Evolutionary conservation across 2,113 vertebrate species (phyloP).

Genomic region (Leptocoma aspasia): DNA sequence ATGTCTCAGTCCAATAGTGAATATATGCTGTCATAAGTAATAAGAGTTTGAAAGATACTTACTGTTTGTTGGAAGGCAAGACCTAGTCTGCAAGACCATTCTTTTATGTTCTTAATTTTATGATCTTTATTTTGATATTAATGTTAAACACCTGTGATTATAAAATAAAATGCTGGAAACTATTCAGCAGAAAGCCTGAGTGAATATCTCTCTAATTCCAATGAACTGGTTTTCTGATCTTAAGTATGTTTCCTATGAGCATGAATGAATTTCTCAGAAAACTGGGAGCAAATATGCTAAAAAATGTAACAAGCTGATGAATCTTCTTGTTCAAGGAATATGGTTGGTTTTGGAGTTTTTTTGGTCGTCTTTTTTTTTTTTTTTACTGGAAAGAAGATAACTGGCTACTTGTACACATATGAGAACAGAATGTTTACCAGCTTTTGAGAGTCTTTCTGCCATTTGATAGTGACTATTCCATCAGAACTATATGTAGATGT

Average conservation of each 20-base stretch:
- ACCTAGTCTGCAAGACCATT: background rate
- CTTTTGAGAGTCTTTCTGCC: background rate
- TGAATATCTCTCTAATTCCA: background rate
- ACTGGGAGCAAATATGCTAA: background rate
- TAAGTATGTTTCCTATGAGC: background rate
- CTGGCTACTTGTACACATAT: background rate
- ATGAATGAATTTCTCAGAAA: background rate
- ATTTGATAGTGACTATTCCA: background rate
- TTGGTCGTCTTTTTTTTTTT: background rate
- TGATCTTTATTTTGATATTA: background rate
- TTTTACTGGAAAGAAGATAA: background rate
- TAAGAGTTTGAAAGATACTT: background rate
- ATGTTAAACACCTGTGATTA: background rate
- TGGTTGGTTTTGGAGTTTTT: background rate
- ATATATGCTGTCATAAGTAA: background rate
- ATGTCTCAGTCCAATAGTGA: background rate
- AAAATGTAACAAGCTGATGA: background rate
- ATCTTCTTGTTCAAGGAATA: background rate
- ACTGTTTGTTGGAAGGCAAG: background rate
- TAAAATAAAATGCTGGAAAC: background rate
- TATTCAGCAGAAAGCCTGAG: background rate
- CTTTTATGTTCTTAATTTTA: background rate
- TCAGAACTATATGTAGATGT: background rate
- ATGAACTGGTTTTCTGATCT: background rate
- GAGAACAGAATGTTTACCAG: background rate